These are phyloP conservation scores for Galago senegalensis DNA, from an alignment of 2,797 vertebrate genomes.

Conservation along the genomic window DNA sequence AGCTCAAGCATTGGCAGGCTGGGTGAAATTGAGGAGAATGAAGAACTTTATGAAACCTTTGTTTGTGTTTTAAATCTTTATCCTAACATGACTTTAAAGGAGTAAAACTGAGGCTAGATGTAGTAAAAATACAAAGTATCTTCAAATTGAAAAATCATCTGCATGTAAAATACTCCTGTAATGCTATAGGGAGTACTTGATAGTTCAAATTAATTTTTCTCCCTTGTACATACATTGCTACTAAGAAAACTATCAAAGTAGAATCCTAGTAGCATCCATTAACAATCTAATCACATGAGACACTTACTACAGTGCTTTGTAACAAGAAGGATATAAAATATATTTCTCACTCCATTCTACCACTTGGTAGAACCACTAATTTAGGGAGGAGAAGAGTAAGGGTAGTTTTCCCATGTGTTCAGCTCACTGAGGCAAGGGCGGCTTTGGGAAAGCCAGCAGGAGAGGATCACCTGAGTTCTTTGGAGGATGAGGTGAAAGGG, in stretches of 20 bases:
- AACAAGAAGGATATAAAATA: background rate
- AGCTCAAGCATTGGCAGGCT: conserved; percentile 84
- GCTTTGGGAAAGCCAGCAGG: background rate
- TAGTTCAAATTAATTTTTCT: conserved; percentile 29
- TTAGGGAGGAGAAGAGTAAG: background rate
- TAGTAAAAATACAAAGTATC: background rate
- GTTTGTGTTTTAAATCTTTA: conserved; percentile 83
- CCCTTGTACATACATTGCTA: background rate
- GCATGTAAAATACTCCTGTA: background rate
- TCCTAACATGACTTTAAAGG: background rate
- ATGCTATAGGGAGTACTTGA: background rate
- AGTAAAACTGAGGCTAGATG: background rate
- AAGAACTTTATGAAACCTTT: conserved; percentile 86
- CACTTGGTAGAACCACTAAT: background rate
- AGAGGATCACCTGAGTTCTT: background rate
- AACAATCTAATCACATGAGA: background rate
- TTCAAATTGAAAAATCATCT: conserved; percentile 36
- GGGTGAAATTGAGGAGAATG: conserved; percentile 77
- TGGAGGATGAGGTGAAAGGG: background rate
- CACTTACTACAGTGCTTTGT: background rate
- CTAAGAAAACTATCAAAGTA: background rate
- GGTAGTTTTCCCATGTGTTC: background rate
- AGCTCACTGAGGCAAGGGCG: background rate
- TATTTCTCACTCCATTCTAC: background rate
- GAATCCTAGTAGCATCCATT: background rate